These are phyloP conservation scores for Drosophila quinaria DNA, from an alignment of 2,888 invertebrate species.

Conservation along the genomic window DNA sequence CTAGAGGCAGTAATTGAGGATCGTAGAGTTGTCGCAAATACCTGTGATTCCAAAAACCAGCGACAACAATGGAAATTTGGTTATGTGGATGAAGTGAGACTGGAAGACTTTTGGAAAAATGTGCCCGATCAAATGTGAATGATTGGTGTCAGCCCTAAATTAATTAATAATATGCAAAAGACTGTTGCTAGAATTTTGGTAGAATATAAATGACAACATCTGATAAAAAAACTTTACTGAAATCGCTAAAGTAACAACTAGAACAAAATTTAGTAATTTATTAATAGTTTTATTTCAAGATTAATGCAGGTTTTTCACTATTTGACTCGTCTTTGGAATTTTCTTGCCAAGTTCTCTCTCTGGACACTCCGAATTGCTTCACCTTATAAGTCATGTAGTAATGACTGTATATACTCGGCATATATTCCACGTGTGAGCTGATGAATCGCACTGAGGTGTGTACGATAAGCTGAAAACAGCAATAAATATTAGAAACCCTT, in stretches of 20 bases:
- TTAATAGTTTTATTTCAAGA: not conserved
- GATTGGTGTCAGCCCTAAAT: not conserved
- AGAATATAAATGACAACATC: not conserved
- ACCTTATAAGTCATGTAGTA: slow-evolving; percentile 49
- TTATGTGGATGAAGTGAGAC: slow-evolving; percentile 68
- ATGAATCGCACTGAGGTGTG: slow-evolving; percentile 44
- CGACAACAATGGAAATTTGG: slow-evolving; percentile 83
- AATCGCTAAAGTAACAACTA: not conserved
- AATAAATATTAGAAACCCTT: not conserved
- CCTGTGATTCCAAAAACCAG: slow-evolving; percentile 86
- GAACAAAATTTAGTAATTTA: not conserved
- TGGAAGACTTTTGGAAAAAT: slow-evolving; percentile 66
- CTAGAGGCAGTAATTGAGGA: slow-evolving; percentile 89
- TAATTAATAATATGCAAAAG: not conserved
- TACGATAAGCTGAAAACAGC: slow-evolving; percentile 33
- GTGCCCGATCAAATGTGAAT: not conserved
- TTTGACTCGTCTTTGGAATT: not conserved
- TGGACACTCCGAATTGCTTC: slow-evolving; percentile 43
- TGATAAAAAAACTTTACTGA: not conserved
- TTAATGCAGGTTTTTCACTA: not conserved
- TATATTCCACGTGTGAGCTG: slow-evolving; percentile 27
- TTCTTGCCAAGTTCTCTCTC: not conserved
- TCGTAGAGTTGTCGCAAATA: slow-evolving; percentile 88
- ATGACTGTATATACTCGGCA: slow-evolving; percentile 28
- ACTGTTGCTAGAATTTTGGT: not conserved